These are phyloP conservation scores for Martes flavigula DNA, from an alignment of 2,797 vertebrate genomes.

Conservation along the genomic window DNA sequence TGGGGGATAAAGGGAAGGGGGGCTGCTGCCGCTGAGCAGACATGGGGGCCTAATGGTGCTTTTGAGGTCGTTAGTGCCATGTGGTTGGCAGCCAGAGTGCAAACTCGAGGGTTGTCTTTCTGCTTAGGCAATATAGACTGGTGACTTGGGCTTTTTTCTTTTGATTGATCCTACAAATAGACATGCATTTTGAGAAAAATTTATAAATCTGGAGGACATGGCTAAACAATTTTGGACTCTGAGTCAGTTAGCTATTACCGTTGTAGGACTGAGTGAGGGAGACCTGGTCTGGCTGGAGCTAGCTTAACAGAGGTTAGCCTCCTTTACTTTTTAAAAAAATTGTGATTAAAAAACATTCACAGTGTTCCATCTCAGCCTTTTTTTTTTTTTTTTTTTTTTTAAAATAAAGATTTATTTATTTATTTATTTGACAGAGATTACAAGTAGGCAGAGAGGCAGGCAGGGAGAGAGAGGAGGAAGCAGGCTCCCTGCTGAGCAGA, in stretches of 20 bases:
- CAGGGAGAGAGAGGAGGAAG: no score
- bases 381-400: neutral
- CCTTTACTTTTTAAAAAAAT: neutral
- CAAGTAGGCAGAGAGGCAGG: no score
- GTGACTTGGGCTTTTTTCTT: neutral
- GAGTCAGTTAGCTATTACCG: neutral
- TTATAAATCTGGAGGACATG: slow-evolving; percentile 16
- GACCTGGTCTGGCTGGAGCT: neutral
- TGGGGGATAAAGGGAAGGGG: neutral
- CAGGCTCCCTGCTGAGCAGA: no score
- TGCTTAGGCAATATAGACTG: neutral
- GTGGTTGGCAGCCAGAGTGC: neutral
- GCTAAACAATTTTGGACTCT: slow-evolving; percentile 23
- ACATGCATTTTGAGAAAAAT: slow-evolving; percentile 15
- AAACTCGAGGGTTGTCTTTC: neutral
- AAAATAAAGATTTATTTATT: no score
- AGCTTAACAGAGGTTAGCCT: neutral
- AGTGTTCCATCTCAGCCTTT: neutral
- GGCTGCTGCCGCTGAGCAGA: neutral
- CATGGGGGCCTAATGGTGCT: neutral
- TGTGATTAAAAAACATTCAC: neutral
- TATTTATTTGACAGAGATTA: no score
- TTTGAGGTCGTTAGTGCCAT: neutral
- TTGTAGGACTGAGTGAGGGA: neutral
- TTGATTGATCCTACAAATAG: neutral